Evolutionary conservation across 2,797 vertebrate species (phyloP), one percentile per base, ranked within the genome.

Genomic region (Gymnopithys bicolor): DNA sequence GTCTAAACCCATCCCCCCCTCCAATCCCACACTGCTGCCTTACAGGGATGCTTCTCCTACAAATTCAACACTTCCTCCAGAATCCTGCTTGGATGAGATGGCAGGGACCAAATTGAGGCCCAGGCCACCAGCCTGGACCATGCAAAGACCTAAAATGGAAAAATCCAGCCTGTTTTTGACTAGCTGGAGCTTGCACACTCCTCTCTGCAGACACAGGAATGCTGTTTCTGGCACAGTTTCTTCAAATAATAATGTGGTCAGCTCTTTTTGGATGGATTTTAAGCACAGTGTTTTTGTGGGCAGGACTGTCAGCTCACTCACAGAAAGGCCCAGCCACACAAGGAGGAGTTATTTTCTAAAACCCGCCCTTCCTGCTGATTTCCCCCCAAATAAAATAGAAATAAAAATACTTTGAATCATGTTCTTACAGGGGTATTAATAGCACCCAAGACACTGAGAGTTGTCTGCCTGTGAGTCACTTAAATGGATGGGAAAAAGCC

Each of bases 221-320:
- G 93, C 92, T 84, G 67, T 46, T 94, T 59, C 95, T 87, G 97
- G 96, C 94, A 94, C 76, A 7, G 62, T 24, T 78, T 73, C 85
- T 82, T 82, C 82, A 59, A 89, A 89, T 84, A 89, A 84, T 52
- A 49, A 43, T 28, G 69, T 19, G 93, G 90, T 95, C 95, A 94
- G 74, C 95, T 92, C 91, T 97, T 97, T 97, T 66, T 32, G 90
- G 94, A 86, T 12, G 82, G 86, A 60, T 87, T 97, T 88, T 52
- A 75, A 96, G 94, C 84, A 49, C 88, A 81, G 78, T 94, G 30
- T 51, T 71, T 55, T 43, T 80, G 84, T 30, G 78, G 84, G 87
- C 66, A 83, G 78, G 49, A 19, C 79, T 66, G 60, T 60, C 41
- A 2, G 74, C 83, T 90, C 1, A 1, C 84, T 87, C 67, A 3